A percentile compares a stretch with the other conserved stretches of the same genome.
Evolutionary conservation across 2,797 vertebrate genomes (phyloP).

Genomic region (Arctocebus calabarensis): DNA sequence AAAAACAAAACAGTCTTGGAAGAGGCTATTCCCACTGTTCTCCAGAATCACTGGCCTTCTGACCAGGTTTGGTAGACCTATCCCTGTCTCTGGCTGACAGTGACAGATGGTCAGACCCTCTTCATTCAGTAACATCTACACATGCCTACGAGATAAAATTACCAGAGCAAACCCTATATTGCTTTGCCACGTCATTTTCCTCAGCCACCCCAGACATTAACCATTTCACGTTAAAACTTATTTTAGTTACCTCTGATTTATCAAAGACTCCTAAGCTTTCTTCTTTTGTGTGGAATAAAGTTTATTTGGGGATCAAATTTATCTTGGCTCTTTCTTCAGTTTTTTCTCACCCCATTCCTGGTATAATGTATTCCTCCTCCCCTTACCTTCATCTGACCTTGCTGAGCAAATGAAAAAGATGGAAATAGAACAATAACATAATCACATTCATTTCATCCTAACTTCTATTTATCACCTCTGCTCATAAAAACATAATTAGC

Average conservation of each 20-base stretch:
- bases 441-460: background rate
- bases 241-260: background rate
- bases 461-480: background rate
- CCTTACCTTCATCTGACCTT: background rate
- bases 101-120: too few relatives aligned
- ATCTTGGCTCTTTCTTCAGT: background rate
- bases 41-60: too few relatives aligned
- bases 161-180: background rate
- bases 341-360: background rate
- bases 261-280: background rate
- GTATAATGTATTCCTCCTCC: background rate
- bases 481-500: background rate
- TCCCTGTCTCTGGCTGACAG: too few relatives aligned
- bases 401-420: background rate
- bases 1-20: too few relatives aligned
- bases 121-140: too few relatives aligned
- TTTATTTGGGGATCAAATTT: background rate
- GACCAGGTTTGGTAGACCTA: too few relatives aligned
- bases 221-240: background rate
- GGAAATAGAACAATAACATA: background rate
- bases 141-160: background rate
- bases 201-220: background rate
- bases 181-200: background rate
- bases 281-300: background rate
- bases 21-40: too few relatives aligned